A percentile compares a stretch with the other conserved stretches of the same genome.
These are phyloP conservation scores for Heliconius congener DNA, from an alignment of 1,140 invertebrate genomes.

Conservation along the genomic window DNA sequence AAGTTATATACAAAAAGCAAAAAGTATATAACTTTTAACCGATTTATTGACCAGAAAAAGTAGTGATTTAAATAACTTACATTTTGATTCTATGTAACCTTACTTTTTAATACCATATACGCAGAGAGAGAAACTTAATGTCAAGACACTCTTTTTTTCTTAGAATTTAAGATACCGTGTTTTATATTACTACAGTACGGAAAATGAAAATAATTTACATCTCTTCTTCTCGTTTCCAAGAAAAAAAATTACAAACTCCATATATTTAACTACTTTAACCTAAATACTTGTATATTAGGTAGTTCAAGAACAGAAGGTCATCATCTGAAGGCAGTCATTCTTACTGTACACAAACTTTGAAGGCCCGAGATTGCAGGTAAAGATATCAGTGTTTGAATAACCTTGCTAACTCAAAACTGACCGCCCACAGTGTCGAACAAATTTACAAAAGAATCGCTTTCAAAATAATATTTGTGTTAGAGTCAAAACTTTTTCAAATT, in stretches of 20 bases:
- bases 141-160: too few species aligned
- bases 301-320: constrained; percentile 27
- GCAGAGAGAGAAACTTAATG: too few species aligned
- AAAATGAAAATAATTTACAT: too few species aligned
- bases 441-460: not conserved
- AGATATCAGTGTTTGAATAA: constrained; percentile 37
- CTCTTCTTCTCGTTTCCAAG: too few species aligned
- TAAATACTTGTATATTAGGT: constrained; percentile 18
- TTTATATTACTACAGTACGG: too few species aligned
- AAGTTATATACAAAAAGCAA: not conserved
- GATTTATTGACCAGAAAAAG: too few species aligned
- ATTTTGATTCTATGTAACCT: too few species aligned
- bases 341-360: constrained; percentile 29
- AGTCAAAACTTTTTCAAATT: not conserved
- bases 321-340: constrained; percentile 8
- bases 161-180: too few species aligned
- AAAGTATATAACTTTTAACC: not conserved
- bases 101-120: too few species aligned
- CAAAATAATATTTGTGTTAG: not conserved
- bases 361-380: constrained; percentile 34
- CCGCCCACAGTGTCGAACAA: constrained; percentile 6
- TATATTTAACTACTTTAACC: not conserved
- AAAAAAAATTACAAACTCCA: too few species aligned
- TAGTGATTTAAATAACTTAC: too few species aligned
- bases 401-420: constrained; percentile 25